Conservation (phyloP, 1,140 invertebrate genomes). For the Goniozus legneri region DNA sequence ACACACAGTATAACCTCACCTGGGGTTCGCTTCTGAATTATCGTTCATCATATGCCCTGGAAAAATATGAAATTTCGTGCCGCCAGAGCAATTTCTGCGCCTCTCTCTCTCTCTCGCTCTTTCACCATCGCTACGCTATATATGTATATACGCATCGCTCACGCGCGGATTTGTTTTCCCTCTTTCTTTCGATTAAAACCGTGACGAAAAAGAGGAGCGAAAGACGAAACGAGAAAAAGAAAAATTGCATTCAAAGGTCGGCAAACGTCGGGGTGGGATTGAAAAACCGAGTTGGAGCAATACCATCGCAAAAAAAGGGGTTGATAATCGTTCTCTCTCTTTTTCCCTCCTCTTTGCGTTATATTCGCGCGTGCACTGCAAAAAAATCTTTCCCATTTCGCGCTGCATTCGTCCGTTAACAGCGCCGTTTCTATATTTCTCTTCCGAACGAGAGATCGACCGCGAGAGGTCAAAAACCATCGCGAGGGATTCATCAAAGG, state of each 20-base stretch:
- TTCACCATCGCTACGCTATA: no score
- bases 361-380: conserved; percentile 9
- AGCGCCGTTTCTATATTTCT: neutral
- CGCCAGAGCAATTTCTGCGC: conserved; percentile 22
- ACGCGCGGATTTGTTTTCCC: neutral
- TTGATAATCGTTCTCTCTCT: conserved; percentile 28
- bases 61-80: conserved; percentile 30
- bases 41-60: conserved; percentile 19
- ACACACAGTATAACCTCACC: conserved; percentile 18
- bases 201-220: no score
- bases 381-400: conserved; percentile 19
- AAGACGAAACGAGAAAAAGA: no score
- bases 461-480: no score
- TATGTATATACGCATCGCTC: no score
- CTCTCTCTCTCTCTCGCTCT: neutral
- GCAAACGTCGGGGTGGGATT: conserved; percentile 28
- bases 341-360: no score
- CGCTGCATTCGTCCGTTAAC: neutral
- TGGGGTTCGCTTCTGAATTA: conserved; percentile 21
- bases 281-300: conserved; percentile 26
- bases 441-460: no score
- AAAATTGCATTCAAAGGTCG: conserved; percentile 28
- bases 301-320: conserved; percentile 26
- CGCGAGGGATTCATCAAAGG: no score
- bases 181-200: no score